A percentile compares a stretch with the other conserved stretches of the same genome.
Evolutionary conservation across 2,113 vertebrate genomes (phyloP).

Genomic region (Dascyllus trimaculatus): DNA sequence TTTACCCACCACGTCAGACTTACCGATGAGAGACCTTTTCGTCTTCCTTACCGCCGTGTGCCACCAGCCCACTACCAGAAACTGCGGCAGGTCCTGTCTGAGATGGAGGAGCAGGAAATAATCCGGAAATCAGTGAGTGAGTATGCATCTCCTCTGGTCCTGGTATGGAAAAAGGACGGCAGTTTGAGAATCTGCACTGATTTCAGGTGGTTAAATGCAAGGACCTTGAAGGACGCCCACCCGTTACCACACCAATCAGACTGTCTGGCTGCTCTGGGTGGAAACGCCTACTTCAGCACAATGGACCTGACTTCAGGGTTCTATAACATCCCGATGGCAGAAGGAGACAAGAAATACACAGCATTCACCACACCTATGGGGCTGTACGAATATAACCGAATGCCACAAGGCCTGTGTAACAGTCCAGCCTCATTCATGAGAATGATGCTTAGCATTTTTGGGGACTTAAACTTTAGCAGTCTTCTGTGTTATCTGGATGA

Average conservation of each 20-base stretch:
- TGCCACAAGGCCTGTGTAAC: slow-evolving; percentile 13
- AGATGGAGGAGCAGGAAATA: slow-evolving; percentile 22
- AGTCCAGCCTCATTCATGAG: slow-evolving; percentile 7
- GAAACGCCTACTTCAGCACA: not conserved
- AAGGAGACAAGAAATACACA: slow-evolving; percentile 6
- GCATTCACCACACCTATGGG: not conserved
- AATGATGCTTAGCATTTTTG: slow-evolving; percentile 24
- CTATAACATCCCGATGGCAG: slow-evolving; percentile 11
- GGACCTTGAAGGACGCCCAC: not conserved
- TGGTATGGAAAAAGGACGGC: slow-evolving; percentile 39
- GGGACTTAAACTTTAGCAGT: slow-evolving; percentile 16
- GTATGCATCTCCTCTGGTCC: not conserved
- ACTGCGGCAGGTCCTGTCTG: not conserved
- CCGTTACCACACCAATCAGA: slow-evolving; percentile 16
- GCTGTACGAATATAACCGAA: not conserved
- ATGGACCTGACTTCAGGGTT: slow-evolving; percentile 16
- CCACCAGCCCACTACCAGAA: slow-evolving; percentile 25
- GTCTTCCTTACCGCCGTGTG: not conserved
- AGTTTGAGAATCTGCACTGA: slow-evolving; percentile 11
- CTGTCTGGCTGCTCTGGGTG: slow-evolving; percentile 3
- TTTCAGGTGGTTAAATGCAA: slow-evolving; percentile 17
- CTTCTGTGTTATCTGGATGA: slow-evolving; percentile 24
- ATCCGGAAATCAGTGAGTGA: slow-evolving; percentile 21
- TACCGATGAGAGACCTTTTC: not conserved
- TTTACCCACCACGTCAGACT: not conserved